Base-by-base conservation (phyloP, 2,888 invertebrate genomes). In the Archips xylosteana region DNA sequence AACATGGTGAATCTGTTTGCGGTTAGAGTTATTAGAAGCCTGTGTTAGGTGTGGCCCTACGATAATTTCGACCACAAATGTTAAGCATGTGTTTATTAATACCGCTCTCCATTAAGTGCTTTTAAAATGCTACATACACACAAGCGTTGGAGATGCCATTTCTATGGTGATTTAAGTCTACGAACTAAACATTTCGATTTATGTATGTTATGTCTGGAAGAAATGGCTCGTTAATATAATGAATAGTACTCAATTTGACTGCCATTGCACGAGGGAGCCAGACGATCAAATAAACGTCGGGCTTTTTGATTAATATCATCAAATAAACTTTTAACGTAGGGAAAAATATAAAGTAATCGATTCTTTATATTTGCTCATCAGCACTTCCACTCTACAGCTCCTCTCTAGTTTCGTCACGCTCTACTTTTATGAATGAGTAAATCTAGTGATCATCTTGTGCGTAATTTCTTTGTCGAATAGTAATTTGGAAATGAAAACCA, bases 201-300 rank as follows among this genome's bases (percentile, higher is more conserved):
- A 68, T 75, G 64, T 59, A 36, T 59, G 64, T 54, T 69, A 64
- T 69, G 71, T 71, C 42, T 69, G 60, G 51, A 60, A 71, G 71
- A 68, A 64, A 68, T 65, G 36, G 68, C 72, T 75, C 72, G 70
- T 73, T 75, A 75, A 64, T 65, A 47, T 70, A 70, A 75, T 73
- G 62, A 73, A 67, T 73, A 70, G 54, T 51, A 73, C 66, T 69
- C 15, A 51, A 63, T 73, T 73, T 63, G 62, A 62, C 61, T 67
- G 67, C 62, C 36, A 45, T 36, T 61, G 57, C 36, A 65, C 12
- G 47, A 39, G 32, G 39, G 39, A 67, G 62, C 42, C 66, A 51
- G 61, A 67, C 47, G 62, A 63, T 57, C n/a, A 57, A 57, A 72
- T 68, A 68, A 72, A 72, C n/a, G 62, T 54, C 71, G 13, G 42